These are phyloP conservation scores for Gila robusta DNA, from an alignment of 2,797 vertebrate genomes.

Conservation along the genomic window DNA sequence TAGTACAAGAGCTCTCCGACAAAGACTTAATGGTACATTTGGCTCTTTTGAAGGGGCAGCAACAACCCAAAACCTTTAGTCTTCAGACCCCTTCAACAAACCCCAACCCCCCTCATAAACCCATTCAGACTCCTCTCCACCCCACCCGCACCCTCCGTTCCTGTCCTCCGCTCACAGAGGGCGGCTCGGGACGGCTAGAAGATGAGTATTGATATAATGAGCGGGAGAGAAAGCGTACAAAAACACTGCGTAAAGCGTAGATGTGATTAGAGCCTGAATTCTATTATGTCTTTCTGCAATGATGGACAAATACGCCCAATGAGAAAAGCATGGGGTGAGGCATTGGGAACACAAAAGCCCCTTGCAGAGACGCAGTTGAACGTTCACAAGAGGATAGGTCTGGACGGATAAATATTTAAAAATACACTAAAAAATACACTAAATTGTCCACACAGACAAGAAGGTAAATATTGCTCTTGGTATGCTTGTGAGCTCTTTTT, in stretches of 20 bases:
- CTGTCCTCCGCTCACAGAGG: slow-evolving; percentile 55
- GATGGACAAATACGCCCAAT: slow-evolving; percentile 56
- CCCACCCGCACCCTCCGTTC: slow-evolving; percentile 43
- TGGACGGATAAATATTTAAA: slow-evolving; percentile 57
- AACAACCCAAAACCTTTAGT: slow-evolving; percentile 52
- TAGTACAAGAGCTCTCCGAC: slow-evolving; percentile 52
- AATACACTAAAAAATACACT: slow-evolving; percentile 57
- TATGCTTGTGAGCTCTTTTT: slow-evolving; percentile 27
- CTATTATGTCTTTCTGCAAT: slow-evolving; percentile 58
- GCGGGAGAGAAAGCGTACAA: slow-evolving; percentile 49
- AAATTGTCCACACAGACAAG: slow-evolving; percentile 45
- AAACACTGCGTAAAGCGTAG: slow-evolving; percentile 43
- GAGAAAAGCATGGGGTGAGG: slow-evolving; percentile 53
- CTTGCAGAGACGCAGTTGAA: slow-evolving; percentile 35
- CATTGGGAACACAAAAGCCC: slow-evolving; percentile 46
- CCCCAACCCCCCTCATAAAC: slow-evolving; percentile 54
- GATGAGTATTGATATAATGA: slow-evolving; percentile 67
- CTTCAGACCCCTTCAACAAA: slow-evolving; percentile 49
- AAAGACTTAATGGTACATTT: slow-evolving; percentile 51
- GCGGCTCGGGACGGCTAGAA: slow-evolving; percentile 30
- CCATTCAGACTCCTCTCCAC: slow-evolving; percentile 50
- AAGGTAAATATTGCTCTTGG: slow-evolving; percentile 53
- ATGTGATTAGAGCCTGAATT: slow-evolving; percentile 60
- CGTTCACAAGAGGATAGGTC: slow-evolving; percentile 41
- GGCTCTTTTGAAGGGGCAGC: slow-evolving; percentile 47